Percentiles rank a stretch among this genome's conserved stretches.
Evolutionary conservation across 2,888 invertebrate species (phyloP).

Genomic region (Pilophorus perplexus): DNA sequence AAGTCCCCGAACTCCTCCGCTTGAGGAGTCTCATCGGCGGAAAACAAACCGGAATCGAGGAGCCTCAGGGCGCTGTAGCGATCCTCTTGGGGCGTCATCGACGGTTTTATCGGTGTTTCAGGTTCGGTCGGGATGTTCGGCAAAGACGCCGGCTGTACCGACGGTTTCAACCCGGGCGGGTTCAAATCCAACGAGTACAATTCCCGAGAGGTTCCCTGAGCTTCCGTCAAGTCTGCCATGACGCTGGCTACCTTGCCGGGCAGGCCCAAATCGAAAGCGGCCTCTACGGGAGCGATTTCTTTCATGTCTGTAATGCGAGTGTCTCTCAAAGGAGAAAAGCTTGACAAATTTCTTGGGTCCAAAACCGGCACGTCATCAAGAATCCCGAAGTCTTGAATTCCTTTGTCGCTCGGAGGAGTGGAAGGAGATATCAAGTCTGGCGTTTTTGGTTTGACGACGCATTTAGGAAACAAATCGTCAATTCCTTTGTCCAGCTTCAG

Average conservation of each 20-base stretch:
- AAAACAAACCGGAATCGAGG: slow-evolving; percentile 47
- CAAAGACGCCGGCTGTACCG: not conserved
- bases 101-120: not conserved
- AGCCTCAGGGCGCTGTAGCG: slow-evolving; percentile 51
- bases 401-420: not conserved
- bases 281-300: not conserved
- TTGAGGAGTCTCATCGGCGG: slow-evolving; percentile 7
- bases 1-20: slow-evolving; percentile 53
- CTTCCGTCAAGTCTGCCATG: not conserved
- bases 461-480: slow-evolving; percentile 45
- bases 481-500: not conserved
- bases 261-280: not conserved
- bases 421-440: slow-evolving; percentile 20
- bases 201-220: not conserved
- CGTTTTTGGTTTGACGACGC: slow-evolving; percentile 37
- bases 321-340: too few species aligned
- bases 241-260: not conserved
- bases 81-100: slow-evolving; percentile 34
- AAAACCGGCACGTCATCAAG: not conserved
- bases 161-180: not conserved
- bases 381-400: not conserved
- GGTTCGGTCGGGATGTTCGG: not conserved
- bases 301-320: too few species aligned
- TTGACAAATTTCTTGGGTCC: not conserved
- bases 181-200: slow-evolving; percentile 26